These are phyloP conservation scores for Hydrochoerus hydrochaeris DNA, from an alignment of 2,113 vertebrate species.

Conservation along the genomic window DNA sequence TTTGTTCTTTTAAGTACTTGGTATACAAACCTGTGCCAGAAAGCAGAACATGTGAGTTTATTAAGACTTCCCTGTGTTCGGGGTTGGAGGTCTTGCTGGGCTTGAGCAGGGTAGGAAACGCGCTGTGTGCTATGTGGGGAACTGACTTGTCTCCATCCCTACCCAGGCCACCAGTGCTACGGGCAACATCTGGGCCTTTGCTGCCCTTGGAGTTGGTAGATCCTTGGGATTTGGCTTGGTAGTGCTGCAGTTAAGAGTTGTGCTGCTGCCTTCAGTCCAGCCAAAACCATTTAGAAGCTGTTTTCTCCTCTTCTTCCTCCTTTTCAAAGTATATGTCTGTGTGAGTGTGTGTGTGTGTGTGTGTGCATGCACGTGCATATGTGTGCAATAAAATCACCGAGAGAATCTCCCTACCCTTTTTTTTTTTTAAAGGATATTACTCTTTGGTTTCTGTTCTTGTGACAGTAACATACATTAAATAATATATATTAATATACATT, in stretches of 20 bases:
- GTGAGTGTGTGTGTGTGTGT: background rate
- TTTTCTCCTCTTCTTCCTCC: background rate
- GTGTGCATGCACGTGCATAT: background rate
- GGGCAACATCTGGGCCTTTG: background rate
- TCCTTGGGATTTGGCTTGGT: background rate
- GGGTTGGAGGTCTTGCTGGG: background rate
- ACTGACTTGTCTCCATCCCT: background rate
- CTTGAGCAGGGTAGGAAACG: background rate
- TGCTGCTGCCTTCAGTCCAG: background rate
- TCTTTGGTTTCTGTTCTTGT: slow-evolving; percentile 37
- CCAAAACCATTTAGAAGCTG: background rate
- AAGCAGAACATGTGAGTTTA: background rate
- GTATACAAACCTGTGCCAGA: background rate
- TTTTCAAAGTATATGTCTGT: background rate
- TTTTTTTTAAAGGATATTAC: background rate
- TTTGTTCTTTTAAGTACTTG: slow-evolving; percentile 65
- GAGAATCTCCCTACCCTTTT: background rate
- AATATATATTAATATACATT: background rate
- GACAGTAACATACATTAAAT: background rate
- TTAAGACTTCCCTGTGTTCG: background rate
- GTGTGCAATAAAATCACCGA: background rate
- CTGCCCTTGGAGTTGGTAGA: background rate
- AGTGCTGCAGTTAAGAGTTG: background rate
- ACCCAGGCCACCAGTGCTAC: no score
- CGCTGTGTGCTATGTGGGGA: background rate